Conservation (phyloP, 2,797 vertebrate species). For the Thunnus albacares region DNA sequence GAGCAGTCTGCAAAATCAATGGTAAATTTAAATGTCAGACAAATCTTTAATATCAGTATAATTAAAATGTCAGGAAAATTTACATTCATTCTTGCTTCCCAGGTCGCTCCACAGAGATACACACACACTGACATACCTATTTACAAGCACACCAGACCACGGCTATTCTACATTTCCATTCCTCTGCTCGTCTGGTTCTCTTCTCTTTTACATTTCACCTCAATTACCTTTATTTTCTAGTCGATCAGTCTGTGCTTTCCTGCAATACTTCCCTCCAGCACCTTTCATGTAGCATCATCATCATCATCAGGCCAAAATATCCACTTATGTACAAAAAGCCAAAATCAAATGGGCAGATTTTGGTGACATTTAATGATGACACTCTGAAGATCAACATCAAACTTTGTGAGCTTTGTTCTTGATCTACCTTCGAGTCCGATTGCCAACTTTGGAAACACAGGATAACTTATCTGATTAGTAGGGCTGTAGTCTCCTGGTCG, state of each 20-base stretch:
- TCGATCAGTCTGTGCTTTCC: too few relatives aligned
- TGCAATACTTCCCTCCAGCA: too few relatives aligned
- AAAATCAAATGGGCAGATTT: background rate
- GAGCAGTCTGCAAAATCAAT: conserved; percentile 49
- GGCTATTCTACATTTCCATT: background rate
- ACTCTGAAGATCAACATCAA: background rate
- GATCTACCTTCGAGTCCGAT: background rate
- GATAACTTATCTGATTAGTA: background rate
- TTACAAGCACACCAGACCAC: background rate
- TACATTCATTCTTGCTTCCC: background rate
- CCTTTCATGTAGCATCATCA: background rate
- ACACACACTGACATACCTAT: background rate
- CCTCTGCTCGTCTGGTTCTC: background rate
- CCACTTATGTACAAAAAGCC: background rate
- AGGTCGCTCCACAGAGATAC: background rate
- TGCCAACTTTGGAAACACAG: background rate
- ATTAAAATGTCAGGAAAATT: conserved; percentile 64
- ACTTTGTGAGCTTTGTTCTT: background rate
- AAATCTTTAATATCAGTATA: conserved; percentile 51
- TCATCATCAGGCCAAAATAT: background rate
- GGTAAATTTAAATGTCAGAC: conserved; percentile 69
- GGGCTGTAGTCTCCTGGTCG: too few relatives aligned
- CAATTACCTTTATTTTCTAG: too few relatives aligned
- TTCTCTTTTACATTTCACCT: background rate
- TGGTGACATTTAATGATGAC: background rate